Evolutionary conservation across 2,113 vertebrate species (phyloP).

Genomic region (Girardinichthys multiradiatus): DNA sequence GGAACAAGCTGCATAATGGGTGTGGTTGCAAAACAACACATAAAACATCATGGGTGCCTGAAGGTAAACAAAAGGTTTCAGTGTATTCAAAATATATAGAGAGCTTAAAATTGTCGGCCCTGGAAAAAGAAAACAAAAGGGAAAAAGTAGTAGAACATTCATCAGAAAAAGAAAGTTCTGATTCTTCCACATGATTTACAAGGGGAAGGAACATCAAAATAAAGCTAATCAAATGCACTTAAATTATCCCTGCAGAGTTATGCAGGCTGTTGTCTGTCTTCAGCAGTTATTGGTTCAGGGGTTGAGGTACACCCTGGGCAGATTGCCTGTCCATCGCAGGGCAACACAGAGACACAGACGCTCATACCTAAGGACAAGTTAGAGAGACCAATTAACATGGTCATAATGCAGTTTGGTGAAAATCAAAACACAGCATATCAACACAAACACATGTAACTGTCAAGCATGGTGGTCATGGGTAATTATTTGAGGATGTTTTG

Average conservation of each 20-base stretch:
- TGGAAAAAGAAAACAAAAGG: neutral
- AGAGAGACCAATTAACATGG: neutral
- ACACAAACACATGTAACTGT: neutral
- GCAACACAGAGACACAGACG: neutral
- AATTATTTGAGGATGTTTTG: no score
- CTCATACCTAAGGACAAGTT: neutral
- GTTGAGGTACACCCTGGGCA: neutral
- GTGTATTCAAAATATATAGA: neutral
- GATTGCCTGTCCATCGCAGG: no score
- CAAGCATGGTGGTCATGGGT: neutral
- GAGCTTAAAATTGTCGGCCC: neutral
- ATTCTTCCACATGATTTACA: no score
- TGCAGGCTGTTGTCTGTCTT: no score
- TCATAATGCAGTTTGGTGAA: neutral
- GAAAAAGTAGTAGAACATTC: no score
- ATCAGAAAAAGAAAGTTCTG: no score
- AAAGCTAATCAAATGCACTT: no score
- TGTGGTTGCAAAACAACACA: neutral
- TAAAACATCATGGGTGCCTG: neutral
- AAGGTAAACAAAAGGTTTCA: neutral
- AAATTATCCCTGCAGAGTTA: no score
- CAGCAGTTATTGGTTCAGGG: neutral
- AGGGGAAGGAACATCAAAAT: no score
- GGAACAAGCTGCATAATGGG: neutral
- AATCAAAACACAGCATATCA: neutral